Base-by-base conservation (phyloP, 2,888 invertebrate species). In the Eremobia ochroleuca region DNA sequence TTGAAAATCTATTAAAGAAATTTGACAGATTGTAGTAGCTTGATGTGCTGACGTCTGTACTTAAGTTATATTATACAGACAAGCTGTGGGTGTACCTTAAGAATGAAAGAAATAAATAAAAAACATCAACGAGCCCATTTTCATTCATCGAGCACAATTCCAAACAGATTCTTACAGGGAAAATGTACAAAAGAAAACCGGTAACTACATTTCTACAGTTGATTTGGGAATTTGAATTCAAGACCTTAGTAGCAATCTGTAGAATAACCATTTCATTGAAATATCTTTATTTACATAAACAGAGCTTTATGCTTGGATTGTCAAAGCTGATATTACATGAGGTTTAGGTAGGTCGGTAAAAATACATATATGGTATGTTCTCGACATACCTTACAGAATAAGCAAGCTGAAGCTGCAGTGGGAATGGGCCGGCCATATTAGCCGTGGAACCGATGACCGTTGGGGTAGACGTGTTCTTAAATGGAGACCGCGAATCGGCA, bases 211-310 rank as follows among this genome's bases (percentile, higher is more conserved):
- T 34, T 18, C 55, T 78, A 40, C 15, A 4, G 37, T 28, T 64
- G 37, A 82, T 58, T 76, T 31, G 46, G 15, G 2, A 1, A 78
- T 82, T 82, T 43, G n/a, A 49, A 78, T 78, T 82, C 64, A 78
- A 65, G 64, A 58, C 43, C 28, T 25, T 37, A 31, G 81, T 31
- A 55, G 43, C 15, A 37, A 62, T 77, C 34, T 37, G 13, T 5
- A 37, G 37, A 49, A 75, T 79, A 49, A 69, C 43, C n/a, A 78
- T 82, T 82, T 43, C n/a, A 52, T 49, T 55, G 28, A 77, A 64
- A n/a, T 25, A n/a, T 18, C 37, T 31, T 46, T 49, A 21, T 82
- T 81, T 77, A 40, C 43, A 46, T 46, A 64, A 55, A 37, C 25
- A 5, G 5, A 55, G 15, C 18, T 18, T 34, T 15, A 28, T 15